These are phyloP conservation scores for Geopemphigus sp. DNA, from an alignment of 1,140 invertebrate genomes.

Conservation along the genomic window DNA sequence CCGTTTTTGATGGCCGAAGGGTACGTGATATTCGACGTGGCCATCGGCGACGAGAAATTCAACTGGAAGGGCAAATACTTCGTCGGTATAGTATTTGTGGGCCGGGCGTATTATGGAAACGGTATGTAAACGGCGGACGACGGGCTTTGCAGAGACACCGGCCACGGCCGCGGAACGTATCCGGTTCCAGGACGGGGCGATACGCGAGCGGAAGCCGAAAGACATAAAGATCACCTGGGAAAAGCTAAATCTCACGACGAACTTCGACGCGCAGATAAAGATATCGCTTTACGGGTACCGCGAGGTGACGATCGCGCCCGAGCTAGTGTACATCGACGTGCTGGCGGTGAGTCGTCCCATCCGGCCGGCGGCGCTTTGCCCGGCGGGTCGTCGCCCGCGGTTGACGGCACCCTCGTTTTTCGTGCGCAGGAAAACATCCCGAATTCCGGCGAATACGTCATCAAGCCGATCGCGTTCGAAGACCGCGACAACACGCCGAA, in stretches of 20 bases:
- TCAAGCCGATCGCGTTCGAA: slow-evolving; percentile 67
- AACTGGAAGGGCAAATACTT: slow-evolving; percentile 92
- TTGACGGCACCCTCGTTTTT: no score
- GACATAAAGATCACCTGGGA: slow-evolving; percentile 79
- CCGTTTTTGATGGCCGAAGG: slow-evolving; percentile 86
- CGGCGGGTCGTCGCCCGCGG: no score
- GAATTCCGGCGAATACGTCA: slow-evolving; percentile 67
- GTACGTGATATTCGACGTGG: slow-evolving; percentile 83
- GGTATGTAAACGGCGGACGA: no score
- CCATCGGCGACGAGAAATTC: slow-evolving; percentile 76
- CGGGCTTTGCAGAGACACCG: slow-evolving; percentile 74
- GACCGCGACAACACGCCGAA: slow-evolving; percentile 67
- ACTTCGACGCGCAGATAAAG: slow-evolving; percentile 69
- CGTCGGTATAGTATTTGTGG: slow-evolving; percentile 64
- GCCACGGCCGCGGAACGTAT: slow-evolving; percentile 80
- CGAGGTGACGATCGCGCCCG: slow-evolving; percentile 73
- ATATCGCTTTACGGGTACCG: slow-evolving; percentile 85
- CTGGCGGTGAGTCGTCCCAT: slow-evolving; percentile 59
- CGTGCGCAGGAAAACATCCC: slow-evolving; percentile 59
- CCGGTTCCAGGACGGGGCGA: slow-evolving; percentile 70
- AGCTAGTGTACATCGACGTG: slow-evolving; percentile 64
- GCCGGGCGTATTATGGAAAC: no score
- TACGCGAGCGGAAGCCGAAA: slow-evolving; percentile 69
- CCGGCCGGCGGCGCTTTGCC: no score
- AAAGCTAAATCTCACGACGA: slow-evolving; percentile 78